Conservation (phyloP, 1,140 invertebrate genomes). For the Lerema accius region DNA sequence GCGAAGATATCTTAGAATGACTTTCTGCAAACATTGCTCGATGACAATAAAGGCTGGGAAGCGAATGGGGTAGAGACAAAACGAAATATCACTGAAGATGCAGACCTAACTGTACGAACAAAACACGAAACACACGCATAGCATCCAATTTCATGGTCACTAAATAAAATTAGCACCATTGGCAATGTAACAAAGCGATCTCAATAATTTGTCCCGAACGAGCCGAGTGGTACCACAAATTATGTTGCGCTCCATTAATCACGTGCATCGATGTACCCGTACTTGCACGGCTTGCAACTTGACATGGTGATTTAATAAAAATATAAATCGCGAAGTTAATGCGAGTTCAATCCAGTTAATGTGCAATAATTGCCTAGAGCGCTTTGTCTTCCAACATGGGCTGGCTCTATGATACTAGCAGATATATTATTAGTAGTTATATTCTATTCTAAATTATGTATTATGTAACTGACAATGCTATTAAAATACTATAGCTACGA, state of each 20-base stretch:
- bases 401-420: background rate
- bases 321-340: conserved; percentile 55
- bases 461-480: background rate
- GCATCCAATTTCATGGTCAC: conserved; percentile 75
- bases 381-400: background rate
- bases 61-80: conserved; percentile 60
- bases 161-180: conserved; percentile 78
- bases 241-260: conserved; percentile 53
- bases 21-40: conserved; percentile 33
- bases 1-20: conserved; percentile 44
- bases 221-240: conserved; percentile 43
- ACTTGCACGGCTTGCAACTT: conserved; percentile 23
- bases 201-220: conserved; percentile 71
- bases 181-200: conserved; percentile 73
- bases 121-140: conserved; percentile 49
- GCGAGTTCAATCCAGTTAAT: conserved; percentile 58
- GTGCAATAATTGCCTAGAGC: conserved; percentile 58
- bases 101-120: conserved; percentile 19
- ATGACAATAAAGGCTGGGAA: conserved; percentile 37
- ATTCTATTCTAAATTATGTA: too few species aligned
- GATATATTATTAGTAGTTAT: background rate
- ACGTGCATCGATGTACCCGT: conserved; percentile 43
- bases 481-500: background rate
- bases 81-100: conserved; percentile 50
- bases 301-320: conserved; percentile 57